Evolutionary conservation across 2,888 invertebrate species (phyloP).

Genomic region (Cheiracanthium punctorium): DNA sequence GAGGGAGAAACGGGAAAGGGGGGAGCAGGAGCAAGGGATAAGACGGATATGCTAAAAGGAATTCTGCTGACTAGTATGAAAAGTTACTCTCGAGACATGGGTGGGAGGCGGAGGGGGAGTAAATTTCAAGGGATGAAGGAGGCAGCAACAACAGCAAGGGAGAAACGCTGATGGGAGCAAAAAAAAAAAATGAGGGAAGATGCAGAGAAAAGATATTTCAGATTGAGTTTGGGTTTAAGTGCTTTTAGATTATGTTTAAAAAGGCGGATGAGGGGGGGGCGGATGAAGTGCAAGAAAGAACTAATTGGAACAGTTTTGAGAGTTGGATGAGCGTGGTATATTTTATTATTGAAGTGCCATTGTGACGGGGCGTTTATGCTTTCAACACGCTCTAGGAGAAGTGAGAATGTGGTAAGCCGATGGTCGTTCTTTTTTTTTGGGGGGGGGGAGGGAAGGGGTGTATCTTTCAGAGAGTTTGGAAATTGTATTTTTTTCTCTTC

Average conservation of each 20-base stretch:
- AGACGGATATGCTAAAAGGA: constrained; percentile 69
- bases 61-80: constrained; percentile 67
- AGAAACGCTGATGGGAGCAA: constrained; percentile 57
- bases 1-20: constrained; percentile 5
- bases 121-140: background rate
- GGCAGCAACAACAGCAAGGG: no score
- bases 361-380: background rate
- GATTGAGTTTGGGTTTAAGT: constrained; percentile 67
- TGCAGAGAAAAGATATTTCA: constrained; percentile 66
- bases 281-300: no score
- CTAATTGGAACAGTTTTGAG: constrained; percentile 53
- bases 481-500: no score
- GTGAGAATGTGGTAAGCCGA: background rate
- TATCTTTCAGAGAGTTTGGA: no score
- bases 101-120: background rate
- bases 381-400: background rate
- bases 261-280: constrained; percentile 19
- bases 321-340: background rate
- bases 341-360: background rate
- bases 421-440: no score
- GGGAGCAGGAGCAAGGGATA: no score
- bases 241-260: constrained; percentile 59
- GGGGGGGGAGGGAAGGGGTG: no score
- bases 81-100: constrained; percentile 43
- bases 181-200: constrained; percentile 44